Percentiles rank a stretch among this genome's conserved stretches.
Conservation (phyloP, 1,140 invertebrate genomes). For the Zaprionus capensis region DNA sequence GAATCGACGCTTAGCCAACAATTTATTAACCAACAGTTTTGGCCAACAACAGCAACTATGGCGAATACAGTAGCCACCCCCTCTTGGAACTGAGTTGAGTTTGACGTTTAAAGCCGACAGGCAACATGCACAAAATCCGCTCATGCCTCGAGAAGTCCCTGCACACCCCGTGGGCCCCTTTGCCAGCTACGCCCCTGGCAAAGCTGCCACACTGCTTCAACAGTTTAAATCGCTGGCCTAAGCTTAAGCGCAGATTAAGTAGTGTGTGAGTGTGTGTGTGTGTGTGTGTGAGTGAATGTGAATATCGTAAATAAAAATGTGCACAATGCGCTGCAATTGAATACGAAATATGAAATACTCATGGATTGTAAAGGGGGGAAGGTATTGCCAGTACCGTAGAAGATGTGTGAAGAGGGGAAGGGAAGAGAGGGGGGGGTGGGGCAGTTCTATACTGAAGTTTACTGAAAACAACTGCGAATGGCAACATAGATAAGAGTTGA, state of each 20-base stretch:
- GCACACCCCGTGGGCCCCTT: not conserved
- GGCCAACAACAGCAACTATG: constrained; percentile 25
- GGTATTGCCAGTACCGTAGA: not conserved
- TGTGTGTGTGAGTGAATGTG: constrained; percentile 24
- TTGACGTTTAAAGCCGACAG: constrained; percentile 73
- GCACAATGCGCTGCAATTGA: constrained; percentile 42
- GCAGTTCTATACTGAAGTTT: constrained; percentile 1
- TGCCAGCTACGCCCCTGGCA: not conserved
- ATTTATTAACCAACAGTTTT: constrained; percentile 65
- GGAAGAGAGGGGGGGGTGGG: not conserved
- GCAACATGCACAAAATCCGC: constrained; percentile 73
- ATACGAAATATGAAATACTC: constrained; percentile 43
- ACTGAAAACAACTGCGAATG: constrained; percentile 26
- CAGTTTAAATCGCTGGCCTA: constrained; percentile 49
- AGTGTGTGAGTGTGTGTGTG: constrained; percentile 23
- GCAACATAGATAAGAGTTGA: constrained; percentile 40
- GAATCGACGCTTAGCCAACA: constrained; percentile 65
- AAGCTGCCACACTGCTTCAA: constrained; percentile 1
- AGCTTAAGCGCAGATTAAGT: constrained; percentile 49
- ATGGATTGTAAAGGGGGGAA: not conserved
- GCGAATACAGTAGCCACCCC: constrained; percentile 34
- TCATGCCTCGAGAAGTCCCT: constrained; percentile 38
- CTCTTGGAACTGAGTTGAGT: constrained; percentile 39
- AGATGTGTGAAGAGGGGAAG: not conserved
- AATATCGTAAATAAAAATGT: constrained; percentile 43